These are phyloP conservation scores for Pampus argenteus DNA, from an alignment of 2,797 vertebrate genomes.

Conservation along the genomic window DNA sequence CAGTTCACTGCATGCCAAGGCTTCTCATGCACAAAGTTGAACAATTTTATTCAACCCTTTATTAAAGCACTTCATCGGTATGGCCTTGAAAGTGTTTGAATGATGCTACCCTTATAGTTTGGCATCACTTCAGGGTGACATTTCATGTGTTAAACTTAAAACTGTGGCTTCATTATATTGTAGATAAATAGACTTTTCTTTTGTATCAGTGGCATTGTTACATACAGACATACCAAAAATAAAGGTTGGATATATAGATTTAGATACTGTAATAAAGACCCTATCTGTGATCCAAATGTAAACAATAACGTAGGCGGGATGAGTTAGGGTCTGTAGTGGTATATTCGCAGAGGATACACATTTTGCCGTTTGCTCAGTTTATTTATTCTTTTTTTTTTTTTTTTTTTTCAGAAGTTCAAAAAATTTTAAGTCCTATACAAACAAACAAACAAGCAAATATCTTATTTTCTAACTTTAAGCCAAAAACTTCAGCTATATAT, in stretches of 20 bases:
- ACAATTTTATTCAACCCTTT: constrained; percentile 41
- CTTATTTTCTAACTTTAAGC: no score
- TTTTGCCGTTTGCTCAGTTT: no score
- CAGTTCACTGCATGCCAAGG: constrained; percentile 52
- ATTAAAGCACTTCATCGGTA: constrained; percentile 37
- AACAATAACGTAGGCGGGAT: not conserved
- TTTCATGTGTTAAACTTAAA: not conserved
- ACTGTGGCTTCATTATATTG: not conserved
- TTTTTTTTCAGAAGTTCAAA: no score
- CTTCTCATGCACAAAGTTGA: constrained; percentile 42
- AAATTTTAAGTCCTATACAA: no score
- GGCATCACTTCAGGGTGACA: not conserved
- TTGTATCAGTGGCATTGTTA: not conserved
- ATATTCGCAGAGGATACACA: not conserved
- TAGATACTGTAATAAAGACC: not conserved
- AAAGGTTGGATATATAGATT: not conserved
- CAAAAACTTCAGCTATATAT: no score
- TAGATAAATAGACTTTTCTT: constrained; percentile 6
- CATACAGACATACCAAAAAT: not conserved
- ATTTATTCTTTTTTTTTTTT: no score
- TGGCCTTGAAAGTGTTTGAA: constrained; percentile 44
- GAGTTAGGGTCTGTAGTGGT: not conserved
- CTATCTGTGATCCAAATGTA: not conserved
- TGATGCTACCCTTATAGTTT: constrained; percentile 7
- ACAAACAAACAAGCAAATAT: no score